phyloP scores from a whole-genome alignment of 2,797 vertebrate species.

The Micrastur ruficollis region DNA sequence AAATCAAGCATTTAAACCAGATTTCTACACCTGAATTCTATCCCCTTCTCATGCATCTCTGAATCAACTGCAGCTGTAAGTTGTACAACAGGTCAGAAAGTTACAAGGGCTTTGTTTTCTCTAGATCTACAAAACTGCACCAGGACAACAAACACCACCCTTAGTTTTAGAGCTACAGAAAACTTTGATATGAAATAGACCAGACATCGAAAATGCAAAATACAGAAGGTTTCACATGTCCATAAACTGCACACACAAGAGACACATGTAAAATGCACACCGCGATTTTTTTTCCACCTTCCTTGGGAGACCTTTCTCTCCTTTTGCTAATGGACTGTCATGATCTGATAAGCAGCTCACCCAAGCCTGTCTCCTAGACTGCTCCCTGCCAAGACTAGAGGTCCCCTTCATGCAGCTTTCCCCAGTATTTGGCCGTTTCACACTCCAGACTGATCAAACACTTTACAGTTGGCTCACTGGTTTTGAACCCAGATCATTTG shows the following conservation, averaged over 20 bases:
- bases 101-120: background rate
- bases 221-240: background rate
- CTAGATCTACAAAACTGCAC: background rate
- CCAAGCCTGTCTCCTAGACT: background rate
- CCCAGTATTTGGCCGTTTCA: background rate
- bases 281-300: background rate
- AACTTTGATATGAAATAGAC: background rate
- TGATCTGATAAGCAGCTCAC: background rate
- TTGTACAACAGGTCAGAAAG: background rate
- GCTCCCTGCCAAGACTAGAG: background rate
- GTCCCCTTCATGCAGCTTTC: background rate
- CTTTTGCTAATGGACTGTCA: background rate
- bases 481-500: background rate
- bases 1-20: background rate
- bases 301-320: background rate
- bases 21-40: background rate
- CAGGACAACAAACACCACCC: background rate
- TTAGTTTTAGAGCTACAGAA: background rate
- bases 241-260: background rate
- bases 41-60: background rate
- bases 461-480: background rate
- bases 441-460: background rate
- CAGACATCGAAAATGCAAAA: background rate
- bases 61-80: background rate
- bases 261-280: background rate